These are phyloP conservation scores for Nesospiza acunhae DNA, from an alignment of 2,113 vertebrate species.

Conservation along the genomic window DNA sequence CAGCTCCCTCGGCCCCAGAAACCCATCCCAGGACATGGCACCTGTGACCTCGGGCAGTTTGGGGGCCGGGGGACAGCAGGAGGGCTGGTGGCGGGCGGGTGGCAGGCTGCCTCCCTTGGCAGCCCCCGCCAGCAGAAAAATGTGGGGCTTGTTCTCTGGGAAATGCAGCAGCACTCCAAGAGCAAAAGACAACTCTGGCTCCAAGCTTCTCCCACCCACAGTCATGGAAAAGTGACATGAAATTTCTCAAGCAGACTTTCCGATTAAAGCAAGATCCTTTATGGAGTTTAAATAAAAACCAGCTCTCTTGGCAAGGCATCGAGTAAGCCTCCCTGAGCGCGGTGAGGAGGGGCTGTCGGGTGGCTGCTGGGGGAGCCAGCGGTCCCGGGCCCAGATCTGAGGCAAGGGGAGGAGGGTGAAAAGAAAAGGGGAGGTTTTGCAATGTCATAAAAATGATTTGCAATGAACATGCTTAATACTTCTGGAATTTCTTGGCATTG, in stretches of 20 bases:
- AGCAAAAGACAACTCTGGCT: conserved; percentile 75
- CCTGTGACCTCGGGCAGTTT: not conserved
- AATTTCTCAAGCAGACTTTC: conserved; percentile 74
- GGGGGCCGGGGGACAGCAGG: not conserved
- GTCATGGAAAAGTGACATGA: conserved; percentile 77
- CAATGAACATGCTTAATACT: conserved; percentile 70
- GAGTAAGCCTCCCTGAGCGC: conserved; percentile 46
- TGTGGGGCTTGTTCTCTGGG: conserved; percentile 53
- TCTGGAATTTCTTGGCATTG: conserved; percentile 76
- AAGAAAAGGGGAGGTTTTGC: conserved; percentile 64
- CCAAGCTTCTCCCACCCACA: conserved; percentile 72
- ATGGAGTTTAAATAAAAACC: conserved; percentile 68
- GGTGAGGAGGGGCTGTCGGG: conserved; percentile 36
- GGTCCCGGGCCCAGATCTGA: conserved; percentile 43
- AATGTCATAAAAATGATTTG: conserved; percentile 79
- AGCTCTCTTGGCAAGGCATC: conserved; percentile 61
- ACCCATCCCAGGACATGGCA: not conserved
- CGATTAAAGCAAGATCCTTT: conserved; percentile 74
- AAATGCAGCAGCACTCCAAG: conserved; percentile 59
- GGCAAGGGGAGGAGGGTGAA: conserved; percentile 27
- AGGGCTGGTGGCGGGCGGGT: not conserved
- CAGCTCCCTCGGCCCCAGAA: not conserved
- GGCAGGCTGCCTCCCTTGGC: conserved; percentile 4
- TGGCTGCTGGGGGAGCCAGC: conserved; percentile 15
- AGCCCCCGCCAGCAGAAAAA: conserved; percentile 44